These are phyloP conservation scores for Scaptomyza graminum DNA, from an alignment of 1,140 invertebrate species.

Conservation along the genomic window DNA sequence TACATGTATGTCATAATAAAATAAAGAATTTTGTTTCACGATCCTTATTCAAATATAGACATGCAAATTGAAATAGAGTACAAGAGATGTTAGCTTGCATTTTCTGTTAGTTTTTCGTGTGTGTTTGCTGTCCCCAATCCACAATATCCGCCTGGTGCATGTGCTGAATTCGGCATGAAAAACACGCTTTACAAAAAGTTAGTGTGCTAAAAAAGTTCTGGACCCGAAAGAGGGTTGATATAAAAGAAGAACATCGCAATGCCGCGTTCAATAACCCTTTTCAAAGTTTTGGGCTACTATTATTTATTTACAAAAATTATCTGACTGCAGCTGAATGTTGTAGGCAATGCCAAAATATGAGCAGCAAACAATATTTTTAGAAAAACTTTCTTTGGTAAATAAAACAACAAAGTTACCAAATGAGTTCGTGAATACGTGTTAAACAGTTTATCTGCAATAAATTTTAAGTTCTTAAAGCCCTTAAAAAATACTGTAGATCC, in stretches of 20 bases:
- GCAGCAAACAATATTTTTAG: no score
- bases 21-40: background rate
- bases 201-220: no score
- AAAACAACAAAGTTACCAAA: no score
- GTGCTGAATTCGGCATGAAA: slow-evolving; percentile 15
- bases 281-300: slow-evolving; percentile 10
- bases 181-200: slow-evolving; percentile 20
- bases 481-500: no score
- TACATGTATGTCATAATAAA: no score
- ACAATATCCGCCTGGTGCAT: background rate
- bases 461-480: no score
- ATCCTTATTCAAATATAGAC: slow-evolving; percentile 28
- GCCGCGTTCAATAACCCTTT: slow-evolving; percentile 17
- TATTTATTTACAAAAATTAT: slow-evolving; percentile 41
- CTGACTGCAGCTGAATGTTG: no score
- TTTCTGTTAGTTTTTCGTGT: slow-evolving; percentile 15
- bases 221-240: background rate
- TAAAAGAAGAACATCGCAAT: background rate
- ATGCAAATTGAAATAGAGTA: slow-evolving; percentile 52
- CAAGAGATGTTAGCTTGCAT: slow-evolving; percentile 45
- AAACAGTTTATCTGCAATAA: no score
- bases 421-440: no score
- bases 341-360: no score
- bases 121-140: background rate
- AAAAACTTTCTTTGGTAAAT: no score